A percentile compares a stretch with the other conserved stretches of the same genome.
Evolutionary conservation across 1,140 invertebrate genomes (phyloP).

Genomic region (Brachionus calyciflorus): DNA sequence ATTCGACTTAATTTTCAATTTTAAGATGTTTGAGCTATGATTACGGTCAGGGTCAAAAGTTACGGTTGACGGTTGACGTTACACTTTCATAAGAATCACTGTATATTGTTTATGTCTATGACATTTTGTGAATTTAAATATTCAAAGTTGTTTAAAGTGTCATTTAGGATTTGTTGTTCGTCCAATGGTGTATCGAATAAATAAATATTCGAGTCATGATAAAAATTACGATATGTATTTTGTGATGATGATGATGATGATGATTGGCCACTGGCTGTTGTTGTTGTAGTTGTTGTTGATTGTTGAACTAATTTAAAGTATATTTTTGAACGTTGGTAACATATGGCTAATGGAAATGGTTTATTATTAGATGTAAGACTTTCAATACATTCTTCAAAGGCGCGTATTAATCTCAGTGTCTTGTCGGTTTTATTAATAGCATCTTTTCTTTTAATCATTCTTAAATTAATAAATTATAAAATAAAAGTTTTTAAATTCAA

Average conservation of each 20-base stretch:
- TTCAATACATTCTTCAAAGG: constrained; percentile 37
- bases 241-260: background rate
- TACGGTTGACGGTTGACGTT: too few relatives aligned
- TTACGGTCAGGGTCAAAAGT: too few relatives aligned
- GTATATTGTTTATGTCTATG: constrained; percentile 8
- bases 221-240: background rate
- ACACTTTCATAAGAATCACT: too few relatives aligned
- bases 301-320: constrained; percentile 22
- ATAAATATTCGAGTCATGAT: constrained; percentile 4
- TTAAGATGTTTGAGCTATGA: too few relatives aligned
- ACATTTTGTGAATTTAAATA: constrained; percentile 33
- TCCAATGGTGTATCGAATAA: constrained; percentile 23
- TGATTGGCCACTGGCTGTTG: too few relatives aligned
- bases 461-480: too few relatives aligned
- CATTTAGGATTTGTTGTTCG: background rate
- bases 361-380: background rate
- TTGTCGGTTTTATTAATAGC: constrained; percentile 8
- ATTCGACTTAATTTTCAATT: too few relatives aligned
- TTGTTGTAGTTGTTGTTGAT: too few relatives aligned
- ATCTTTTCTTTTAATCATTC: constrained; percentile 34
- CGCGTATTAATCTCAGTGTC: background rate
- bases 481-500: too few relatives aligned
- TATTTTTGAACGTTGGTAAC: constrained; percentile 27
- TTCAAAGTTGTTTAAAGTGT: constrained; percentile 21
- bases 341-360: background rate